A percentile compares a stretch with the other conserved stretches of the same genome.
Conservation (phyloP, 2,888 invertebrate genomes). For the Drosophila planitibia region DNA sequence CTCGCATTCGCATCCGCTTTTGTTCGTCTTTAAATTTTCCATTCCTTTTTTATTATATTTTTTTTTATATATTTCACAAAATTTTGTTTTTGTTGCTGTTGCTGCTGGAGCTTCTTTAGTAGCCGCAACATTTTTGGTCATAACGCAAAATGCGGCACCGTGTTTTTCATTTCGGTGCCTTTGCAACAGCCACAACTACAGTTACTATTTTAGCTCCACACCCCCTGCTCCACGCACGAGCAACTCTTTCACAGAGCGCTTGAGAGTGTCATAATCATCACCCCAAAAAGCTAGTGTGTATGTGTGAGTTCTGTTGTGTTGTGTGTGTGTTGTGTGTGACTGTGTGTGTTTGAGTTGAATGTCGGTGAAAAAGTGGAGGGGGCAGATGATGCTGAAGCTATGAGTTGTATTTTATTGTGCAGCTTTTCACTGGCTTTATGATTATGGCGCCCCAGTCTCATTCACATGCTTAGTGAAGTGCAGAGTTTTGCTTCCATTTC, state of each 20-base stretch:
- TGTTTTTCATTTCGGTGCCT: constrained; percentile 51
- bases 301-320: neutral
- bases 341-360: neutral
- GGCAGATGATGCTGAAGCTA: neutral
- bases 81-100: constrained; percentile 9
- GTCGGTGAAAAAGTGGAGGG: neutral
- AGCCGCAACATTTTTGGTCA: constrained; percentile 54
- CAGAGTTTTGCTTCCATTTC: neutral
- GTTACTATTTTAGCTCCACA: constrained; percentile 3
- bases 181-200: neutral
- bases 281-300: constrained; percentile 13
- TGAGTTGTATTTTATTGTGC: constrained; percentile 64
- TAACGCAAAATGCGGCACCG: constrained; percentile 50
- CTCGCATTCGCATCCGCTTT: constrained; percentile 49
- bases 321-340: neutral
- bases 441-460: constrained; percentile 66
- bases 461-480: constrained; percentile 35
- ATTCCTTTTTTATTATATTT: constrained; percentile 5
- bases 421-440: constrained; percentile 71
- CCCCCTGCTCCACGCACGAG: constrained; percentile 46
- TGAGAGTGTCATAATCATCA: constrained; percentile 66
- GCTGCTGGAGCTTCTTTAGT: constrained; percentile 37
- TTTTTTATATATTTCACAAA: constrained; percentile 10
- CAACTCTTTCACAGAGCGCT: constrained; percentile 37
- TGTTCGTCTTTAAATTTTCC: constrained; percentile 33